phyloP scores from a whole-genome alignment of 2,888 invertebrate genomes.

The Epirrita christyi region DNA sequence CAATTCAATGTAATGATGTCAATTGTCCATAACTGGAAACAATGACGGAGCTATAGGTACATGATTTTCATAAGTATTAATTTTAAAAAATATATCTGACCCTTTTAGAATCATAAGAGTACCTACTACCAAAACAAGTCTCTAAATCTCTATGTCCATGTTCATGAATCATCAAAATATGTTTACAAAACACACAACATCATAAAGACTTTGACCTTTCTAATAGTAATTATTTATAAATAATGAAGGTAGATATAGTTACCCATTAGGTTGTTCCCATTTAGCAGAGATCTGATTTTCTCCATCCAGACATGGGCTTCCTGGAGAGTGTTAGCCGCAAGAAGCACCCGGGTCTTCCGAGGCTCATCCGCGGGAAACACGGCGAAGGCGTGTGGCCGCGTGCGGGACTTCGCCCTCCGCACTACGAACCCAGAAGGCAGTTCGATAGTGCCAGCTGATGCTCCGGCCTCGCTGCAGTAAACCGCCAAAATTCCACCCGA shows the following conservation, averaged over 20 bases:
- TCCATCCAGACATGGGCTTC: conserved; percentile 90
- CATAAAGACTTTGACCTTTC: conserved; percentile 10
- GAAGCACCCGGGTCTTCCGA: conserved; percentile 86
- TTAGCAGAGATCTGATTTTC: conserved; percentile 82
- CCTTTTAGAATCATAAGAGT: background rate
- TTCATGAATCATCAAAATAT: conserved; percentile 8
- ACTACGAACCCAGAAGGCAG: conserved; percentile 86
- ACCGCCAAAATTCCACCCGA: conserved; percentile 83
- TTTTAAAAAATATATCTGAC: background rate
- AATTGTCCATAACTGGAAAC: conserved; percentile 21
- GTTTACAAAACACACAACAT: background rate
- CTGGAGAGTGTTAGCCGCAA: conserved; percentile 86
- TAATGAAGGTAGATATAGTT: conserved; percentile 46
- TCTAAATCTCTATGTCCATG: background rate
- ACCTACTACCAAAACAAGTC: background rate
- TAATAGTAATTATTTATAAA: conserved; percentile 3
- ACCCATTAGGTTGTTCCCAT: conserved; percentile 59
- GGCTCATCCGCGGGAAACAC: conserved; percentile 85
- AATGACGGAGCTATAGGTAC: conserved; percentile 7
- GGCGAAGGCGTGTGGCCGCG: conserved; percentile 88
- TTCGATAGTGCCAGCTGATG: conserved; percentile 76
- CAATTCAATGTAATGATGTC: conserved; percentile 71
- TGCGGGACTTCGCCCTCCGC: conserved; percentile 87
- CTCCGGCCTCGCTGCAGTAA: conserved; percentile 81
- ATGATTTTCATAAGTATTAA: background rate